Base-by-base conservation (phyloP, 2,888 invertebrate species). In the Chrysodeixis includens region DNA sequence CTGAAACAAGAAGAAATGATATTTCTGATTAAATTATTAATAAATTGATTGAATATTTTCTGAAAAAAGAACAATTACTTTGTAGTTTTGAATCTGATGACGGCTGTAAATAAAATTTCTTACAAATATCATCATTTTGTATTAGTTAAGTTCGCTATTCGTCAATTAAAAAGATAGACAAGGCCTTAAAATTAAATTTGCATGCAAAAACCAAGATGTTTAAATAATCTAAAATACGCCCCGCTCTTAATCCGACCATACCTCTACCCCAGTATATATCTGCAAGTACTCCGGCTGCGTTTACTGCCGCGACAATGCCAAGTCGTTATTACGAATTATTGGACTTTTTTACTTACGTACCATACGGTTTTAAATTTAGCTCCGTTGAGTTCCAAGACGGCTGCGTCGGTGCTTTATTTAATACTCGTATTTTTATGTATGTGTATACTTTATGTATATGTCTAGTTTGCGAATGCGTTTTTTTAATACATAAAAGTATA, bases 271-370 rank as follows among this genome's bases (percentile, higher is more conserved):
- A 56, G 60, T 64, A 76, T 61, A 59, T 61, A 69, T 63, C 64
- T 64, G 59, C 66, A 67, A 68, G 66, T 56, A 69, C 76, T 77
- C 76, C 71, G 66, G 62, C 79, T 82, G 78, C 85, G 80, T 83
- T 85, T 84, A 82, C 81, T 76, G 74, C 73, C 74, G 74, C 72
- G 81, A 83, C 83, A 81, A 82, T 82, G 87, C 86, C 86, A 86
- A 86, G 85, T 85, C 86, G 83, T 87, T 87, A 86, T 83, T 75
- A 80, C 80, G 74, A 86, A 81, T 86, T 86, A 86, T 87, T 79
- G 78, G 82, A 59, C 74, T 76, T 83, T 79, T 73, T 76, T 77
- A 74, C 76, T 71, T 68, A 69, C 52, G n/a, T 57, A 14, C 65
- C 75, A 75, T 71, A 74, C 51, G 59, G 46, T 57, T 62, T 71